Percentiles rank a stretch among this genome's conserved stretches.
These are phyloP conservation scores for Amiota communis DNA, from an alignment of 2,888 invertebrate species.

Conservation along the genomic window DNA sequence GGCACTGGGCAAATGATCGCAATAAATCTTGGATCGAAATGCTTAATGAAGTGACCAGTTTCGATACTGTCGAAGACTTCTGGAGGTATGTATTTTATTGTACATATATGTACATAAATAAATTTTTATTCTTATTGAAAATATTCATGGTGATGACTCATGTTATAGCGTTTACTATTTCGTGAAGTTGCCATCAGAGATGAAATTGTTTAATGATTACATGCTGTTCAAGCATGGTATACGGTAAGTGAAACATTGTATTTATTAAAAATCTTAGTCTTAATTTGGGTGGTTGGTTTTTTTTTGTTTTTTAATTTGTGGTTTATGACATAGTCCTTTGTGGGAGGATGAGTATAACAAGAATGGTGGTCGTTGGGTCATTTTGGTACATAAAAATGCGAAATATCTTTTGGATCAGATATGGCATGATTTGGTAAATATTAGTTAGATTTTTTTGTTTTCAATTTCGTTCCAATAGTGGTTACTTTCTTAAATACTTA, in stretches of 20 bases:
- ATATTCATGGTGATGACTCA: conserved; percentile 21
- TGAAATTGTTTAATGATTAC: conserved; percentile 86
- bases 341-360: conserved; percentile 91
- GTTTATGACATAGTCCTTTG: conserved; percentile 78
- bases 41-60: conserved; percentile 91
- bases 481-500: conserved; percentile 55
- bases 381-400: conserved; percentile 81
- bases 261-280: background rate
- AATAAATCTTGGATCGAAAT: conserved; percentile 90
- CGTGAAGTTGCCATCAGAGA: conserved; percentile 85
- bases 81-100: conserved; percentile 76
- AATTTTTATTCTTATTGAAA: background rate
- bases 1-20: conserved; percentile 96
- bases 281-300: too few relatives aligned
- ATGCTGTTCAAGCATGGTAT: conserved; percentile 81
- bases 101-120: background rate
- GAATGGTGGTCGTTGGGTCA: conserved; percentile 87
- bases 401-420: conserved; percentile 81
- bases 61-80: conserved; percentile 97
- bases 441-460: background rate
- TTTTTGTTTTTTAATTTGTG: background rate
- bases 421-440: conserved; percentile 84
- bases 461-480: background rate
- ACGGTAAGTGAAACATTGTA: conserved; percentile 50
- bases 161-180: conserved; percentile 84